Evolutionary conservation across 2,113 vertebrate species (phyloP), one percentile per base, ranked within the genome.

Genomic region (Mungos mungo): DNA sequence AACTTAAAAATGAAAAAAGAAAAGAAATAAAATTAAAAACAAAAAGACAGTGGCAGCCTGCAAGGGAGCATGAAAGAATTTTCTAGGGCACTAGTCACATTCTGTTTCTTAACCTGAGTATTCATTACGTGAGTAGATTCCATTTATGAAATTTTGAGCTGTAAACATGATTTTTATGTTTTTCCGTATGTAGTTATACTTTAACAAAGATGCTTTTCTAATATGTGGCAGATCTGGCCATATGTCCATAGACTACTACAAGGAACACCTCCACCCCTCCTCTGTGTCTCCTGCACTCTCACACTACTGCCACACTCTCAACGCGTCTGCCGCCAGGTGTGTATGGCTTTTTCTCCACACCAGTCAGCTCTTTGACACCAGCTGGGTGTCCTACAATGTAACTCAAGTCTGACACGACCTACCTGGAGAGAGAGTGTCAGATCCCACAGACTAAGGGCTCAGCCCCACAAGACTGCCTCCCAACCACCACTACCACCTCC

Each of bases 81-180:
- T 72, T 33, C 76, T 16, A 52, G 4, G 2, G 5, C 21, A 41
- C 38, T 57, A 7, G 35, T 33, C n/a, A 33, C 2, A 4, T 38
- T 84, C 63, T 93, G n/a, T 93, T 88, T 93, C 71, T 92, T 81
- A 89, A 71, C 57, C 38, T 33, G 71, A 94, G 3, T 57, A 21
- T 8, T 60, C 31, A 89, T 31, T 33, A 71, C 38, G 65, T 27
- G 65, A 54, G 2, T 80, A 14, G 33, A 25, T 38, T 81, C 60
- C 33, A 33, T 45, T 88, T 45, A 18, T 81, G 54, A 95, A 90
- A 94, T 35, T 35, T 25, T 13, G 10, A 69, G 23, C 41, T 52
- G 9, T 21, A 68, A 7, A n/a, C 35, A 50, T 0, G 5, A 81
- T 74, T 41, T 91, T 89, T 65, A 52, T 19, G 0, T 69, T 81